Evolutionary conservation across 2,888 invertebrate species (phyloP).

Genomic region (Monochamus alternatus): DNA sequence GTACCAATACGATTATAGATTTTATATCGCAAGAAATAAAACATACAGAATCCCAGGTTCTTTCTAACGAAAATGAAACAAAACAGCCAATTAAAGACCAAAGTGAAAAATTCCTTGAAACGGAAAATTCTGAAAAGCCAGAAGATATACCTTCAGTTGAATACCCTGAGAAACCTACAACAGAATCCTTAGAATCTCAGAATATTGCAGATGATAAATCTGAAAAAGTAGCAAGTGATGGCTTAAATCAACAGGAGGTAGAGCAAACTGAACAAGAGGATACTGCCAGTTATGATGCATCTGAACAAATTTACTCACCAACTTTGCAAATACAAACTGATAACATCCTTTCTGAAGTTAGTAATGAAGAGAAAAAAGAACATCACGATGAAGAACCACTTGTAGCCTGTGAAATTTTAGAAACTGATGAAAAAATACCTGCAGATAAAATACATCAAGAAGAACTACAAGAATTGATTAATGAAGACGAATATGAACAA

Average conservation of each 20-base stretch:
- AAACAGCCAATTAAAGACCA: background rate
- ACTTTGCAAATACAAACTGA: background rate
- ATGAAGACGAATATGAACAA: background rate
- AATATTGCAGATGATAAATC: background rate
- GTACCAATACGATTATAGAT: constrained; percentile 34
- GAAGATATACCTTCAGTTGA: background rate
- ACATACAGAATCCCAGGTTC: constrained; percentile 24
- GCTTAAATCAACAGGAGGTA: background rate
- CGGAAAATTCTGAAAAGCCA: background rate
- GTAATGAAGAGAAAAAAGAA: background rate
- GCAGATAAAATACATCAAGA: background rate
- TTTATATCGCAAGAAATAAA: constrained; percentile 47
- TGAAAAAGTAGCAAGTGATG: background rate
- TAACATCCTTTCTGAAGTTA: background rate
- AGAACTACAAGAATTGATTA: background rate
- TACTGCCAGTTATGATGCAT: background rate
- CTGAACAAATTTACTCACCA: background rate
- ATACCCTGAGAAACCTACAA: background rate
- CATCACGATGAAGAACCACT: background rate
- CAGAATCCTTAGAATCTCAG: background rate
- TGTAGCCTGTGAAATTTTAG: background rate
- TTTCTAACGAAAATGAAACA: constrained; percentile 34
- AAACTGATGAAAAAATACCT: background rate
- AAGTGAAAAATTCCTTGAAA: background rate
- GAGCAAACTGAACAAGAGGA: background rate